These are phyloP conservation scores for Natator depressus DNA, from an alignment of 2,113 vertebrate species.

Conservation along the genomic window DNA sequence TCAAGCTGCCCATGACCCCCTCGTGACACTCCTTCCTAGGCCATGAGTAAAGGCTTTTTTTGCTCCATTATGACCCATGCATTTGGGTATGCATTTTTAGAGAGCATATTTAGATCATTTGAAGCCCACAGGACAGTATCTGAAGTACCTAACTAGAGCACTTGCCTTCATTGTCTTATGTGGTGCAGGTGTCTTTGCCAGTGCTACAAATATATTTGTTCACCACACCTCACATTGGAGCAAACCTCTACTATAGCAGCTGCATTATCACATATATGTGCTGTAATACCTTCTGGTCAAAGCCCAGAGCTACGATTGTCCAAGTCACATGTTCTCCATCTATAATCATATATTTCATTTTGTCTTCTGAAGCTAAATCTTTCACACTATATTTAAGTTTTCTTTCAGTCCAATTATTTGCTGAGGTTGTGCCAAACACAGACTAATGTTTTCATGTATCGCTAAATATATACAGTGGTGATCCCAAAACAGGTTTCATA, in stretches of 20 bases:
- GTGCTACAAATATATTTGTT: constrained; percentile 52
- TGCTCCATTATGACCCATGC: neutral
- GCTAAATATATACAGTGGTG: constrained; percentile 59
- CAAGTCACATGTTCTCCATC: constrained; percentile 43
- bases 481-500: constrained; percentile 68
- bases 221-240: constrained; percentile 36
- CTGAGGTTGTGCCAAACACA: constrained; percentile 52
- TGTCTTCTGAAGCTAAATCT: constrained; percentile 55
- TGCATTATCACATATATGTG: constrained; percentile 50
- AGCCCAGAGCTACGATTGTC: constrained; percentile 47
- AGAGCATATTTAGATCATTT: neutral
- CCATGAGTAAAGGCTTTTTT: neutral
- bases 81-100: neutral
- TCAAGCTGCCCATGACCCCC: neutral
- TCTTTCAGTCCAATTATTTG: constrained; percentile 67
- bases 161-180: constrained; percentile 46
- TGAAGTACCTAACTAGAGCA: constrained; percentile 49
- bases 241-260: constrained; percentile 45
- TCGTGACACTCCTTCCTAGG: neutral
- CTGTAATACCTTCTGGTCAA: constrained; percentile 51
- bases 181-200: constrained; percentile 57
- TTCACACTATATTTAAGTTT: constrained; percentile 47
- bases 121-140: constrained; percentile 32
- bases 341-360: constrained; percentile 64
- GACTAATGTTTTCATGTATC: constrained; percentile 68